These are phyloP conservation scores for Mola mola DNA, from an alignment of 2,113 vertebrate genomes.

Conservation along the genomic window DNA sequence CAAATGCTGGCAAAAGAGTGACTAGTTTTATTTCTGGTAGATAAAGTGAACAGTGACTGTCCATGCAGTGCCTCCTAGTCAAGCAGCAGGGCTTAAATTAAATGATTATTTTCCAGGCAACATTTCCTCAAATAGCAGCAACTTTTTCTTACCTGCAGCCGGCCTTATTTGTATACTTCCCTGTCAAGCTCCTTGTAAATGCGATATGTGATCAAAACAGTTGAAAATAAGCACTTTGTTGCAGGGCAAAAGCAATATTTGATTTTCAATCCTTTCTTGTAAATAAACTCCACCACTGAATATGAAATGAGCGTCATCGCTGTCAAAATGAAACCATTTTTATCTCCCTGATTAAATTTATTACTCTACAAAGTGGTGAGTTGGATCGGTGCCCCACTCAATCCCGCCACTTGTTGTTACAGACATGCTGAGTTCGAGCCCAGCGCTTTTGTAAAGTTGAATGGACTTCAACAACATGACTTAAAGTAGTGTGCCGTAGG, in stretches of 20 bases:
- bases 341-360: not conserved
- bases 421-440: constrained; percentile 5
- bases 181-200: constrained; percentile 9
- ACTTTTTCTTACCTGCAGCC: not conserved
- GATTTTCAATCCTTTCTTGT: constrained; percentile 9
- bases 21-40: constrained; percentile 34
- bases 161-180: constrained; percentile 18
- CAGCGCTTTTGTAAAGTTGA: not conserved
- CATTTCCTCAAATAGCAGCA: constrained; percentile 6
- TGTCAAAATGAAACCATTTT: constrained; percentile 7
- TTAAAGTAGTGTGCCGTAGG: constrained; percentile 19
- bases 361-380: too few relatives aligned
- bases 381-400: constrained; percentile 5
- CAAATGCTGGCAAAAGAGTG: constrained; percentile 18
- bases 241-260: constrained; percentile 19
- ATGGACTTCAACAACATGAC: constrained; percentile 21
- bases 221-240: constrained; percentile 44
- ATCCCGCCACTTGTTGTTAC: constrained; percentile 8
- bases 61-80: constrained; percentile 4
- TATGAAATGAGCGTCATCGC: not conserved
- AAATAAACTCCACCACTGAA: not conserved
- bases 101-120: constrained; percentile 18
- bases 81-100: constrained; percentile 17
- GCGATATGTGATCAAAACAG: not conserved
- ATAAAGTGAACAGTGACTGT: constrained; percentile 30